These are phyloP conservation scores for Agelas oroides DNA, from an alignment of 37 sponge, comb jelly and placozoan genomes.

Conservation along the genomic window DNA sequence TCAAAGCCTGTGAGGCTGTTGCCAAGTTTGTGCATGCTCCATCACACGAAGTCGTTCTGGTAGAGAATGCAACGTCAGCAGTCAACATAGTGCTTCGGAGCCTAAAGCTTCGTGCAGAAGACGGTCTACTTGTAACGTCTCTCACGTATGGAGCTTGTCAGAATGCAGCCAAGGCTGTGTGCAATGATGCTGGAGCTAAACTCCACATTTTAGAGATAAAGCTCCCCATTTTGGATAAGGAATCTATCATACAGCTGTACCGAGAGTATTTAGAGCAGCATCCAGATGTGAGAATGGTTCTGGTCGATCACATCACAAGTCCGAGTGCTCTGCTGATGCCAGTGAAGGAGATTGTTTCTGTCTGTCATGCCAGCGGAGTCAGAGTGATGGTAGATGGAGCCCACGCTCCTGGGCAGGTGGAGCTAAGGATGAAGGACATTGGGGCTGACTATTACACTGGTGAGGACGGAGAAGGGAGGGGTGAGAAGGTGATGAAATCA, in stretches of 20 bases:
- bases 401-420: conserved; percentile 74
- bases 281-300: conserved; percentile 35
- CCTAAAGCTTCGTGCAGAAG: conserved; percentile 11
- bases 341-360: conserved; percentile 51
- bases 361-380: conserved; percentile 46
- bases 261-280: conserved; percentile 18
- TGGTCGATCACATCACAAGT: conserved; percentile 76
- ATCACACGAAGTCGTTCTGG: conserved; percentile 37
- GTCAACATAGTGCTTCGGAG: conserved; percentile 43
- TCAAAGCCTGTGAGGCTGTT: not conserved
- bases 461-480: not conserved
- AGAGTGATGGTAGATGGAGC: conserved; percentile 74
- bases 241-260: conserved; percentile 38
- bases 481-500: no score
- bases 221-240: conserved; percentile 27
- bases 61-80: conserved; percentile 66
- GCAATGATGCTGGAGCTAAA: conserved; percentile 30
- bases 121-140: conserved; percentile 46
- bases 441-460: conserved; percentile 67
- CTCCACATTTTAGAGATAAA: conserved; percentile 17
- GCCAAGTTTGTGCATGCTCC: conserved; percentile 38
- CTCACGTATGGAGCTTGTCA: conserved; percentile 44
- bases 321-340: conserved; percentile 64
- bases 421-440: conserved; percentile 45
- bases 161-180: conserved; percentile 28